Evolutionary conservation across 2,797 vertebrate genomes (phyloP).

Genomic region (Lutjanus argentimaculatus): DNA sequence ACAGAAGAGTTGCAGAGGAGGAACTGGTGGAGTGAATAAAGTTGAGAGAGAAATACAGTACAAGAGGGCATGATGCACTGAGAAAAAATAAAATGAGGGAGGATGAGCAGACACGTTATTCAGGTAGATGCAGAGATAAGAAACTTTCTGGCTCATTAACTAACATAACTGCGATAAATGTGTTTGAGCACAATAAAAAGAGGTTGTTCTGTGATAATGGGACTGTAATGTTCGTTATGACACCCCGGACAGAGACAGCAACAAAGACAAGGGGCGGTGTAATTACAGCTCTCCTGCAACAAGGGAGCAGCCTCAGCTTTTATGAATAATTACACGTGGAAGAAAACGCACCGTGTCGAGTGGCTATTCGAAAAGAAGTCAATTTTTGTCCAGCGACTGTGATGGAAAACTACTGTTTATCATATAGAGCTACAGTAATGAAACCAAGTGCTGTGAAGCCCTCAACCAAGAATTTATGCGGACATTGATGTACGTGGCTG

Average conservation of each 20-base stretch:
- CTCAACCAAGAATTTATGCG: not conserved
- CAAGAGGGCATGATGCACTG: not conserved
- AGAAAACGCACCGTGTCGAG: constrained; percentile 8
- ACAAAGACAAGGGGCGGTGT: constrained; percentile 44
- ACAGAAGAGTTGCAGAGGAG: constrained; percentile 17
- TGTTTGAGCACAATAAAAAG: constrained; percentile 47
- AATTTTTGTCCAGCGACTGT: not conserved
- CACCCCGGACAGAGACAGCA: constrained; percentile 36
- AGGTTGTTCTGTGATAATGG: constrained; percentile 53
- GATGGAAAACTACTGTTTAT: constrained; percentile 5
- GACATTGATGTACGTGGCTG: not conserved
- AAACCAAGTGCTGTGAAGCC: not conserved
- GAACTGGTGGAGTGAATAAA: not conserved
- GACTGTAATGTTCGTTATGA: constrained; percentile 40
- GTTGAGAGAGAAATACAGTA: not conserved
- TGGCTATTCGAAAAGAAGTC: constrained; percentile 11
- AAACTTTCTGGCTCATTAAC: constrained; percentile 69
- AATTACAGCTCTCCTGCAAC: constrained; percentile 64
- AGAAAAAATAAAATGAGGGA: not conserved
- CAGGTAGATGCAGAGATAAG: constrained; percentile 16
- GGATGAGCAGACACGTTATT: not conserved
- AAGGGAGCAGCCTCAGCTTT: constrained; percentile 39
- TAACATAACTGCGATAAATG: constrained; percentile 34
- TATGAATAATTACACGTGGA: constrained; percentile 57
- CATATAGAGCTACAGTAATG: not conserved